A percentile compares a stretch with the other conserved stretches of the same genome.
Conservation (phyloP, 92 coral and sea anemone species). For the Zoanthus solanderi region DNA sequence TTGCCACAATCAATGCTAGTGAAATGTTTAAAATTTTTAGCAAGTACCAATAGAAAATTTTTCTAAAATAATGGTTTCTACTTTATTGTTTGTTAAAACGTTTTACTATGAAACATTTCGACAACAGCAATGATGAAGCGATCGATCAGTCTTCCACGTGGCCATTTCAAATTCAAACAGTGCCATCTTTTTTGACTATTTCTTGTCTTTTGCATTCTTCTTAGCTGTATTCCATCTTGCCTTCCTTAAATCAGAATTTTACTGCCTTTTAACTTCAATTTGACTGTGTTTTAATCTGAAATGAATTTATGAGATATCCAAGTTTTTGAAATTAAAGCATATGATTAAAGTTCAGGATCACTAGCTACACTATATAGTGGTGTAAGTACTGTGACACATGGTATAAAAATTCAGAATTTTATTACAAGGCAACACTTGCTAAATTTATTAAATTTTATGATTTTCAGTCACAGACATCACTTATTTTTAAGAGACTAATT, state of each 20-base stretch:
- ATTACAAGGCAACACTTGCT: slow-evolving; percentile 25
- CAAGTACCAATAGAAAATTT: slow-evolving; percentile 16
- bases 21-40: slow-evolving; percentile 25
- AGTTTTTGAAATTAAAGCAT: slow-evolving; percentile 17
- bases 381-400: slow-evolving; percentile 31
- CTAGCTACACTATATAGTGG: slow-evolving; percentile 14
- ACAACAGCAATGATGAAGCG: slow-evolving; percentile 9
- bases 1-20: slow-evolving; percentile 18
- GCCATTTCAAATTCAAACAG: slow-evolving; percentile 12
- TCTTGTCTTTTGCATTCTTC: slow-evolving; percentile 20
- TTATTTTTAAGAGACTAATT: slow-evolving; percentile 4
- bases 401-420: slow-evolving; percentile 25
- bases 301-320: slow-evolving; percentile 28
- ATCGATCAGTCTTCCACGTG: slow-evolving; percentile 36
- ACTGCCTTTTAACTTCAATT: slow-evolving; percentile 4
- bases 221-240: slow-evolving; percentile 8
- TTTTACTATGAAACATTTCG: slow-evolving; percentile 12
- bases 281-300: slow-evolving; percentile 25
- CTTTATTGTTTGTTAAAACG: slow-evolving; percentile 1
- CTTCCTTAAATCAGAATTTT: slow-evolving; percentile 19
- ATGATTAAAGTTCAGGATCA: slow-evolving; percentile 31
- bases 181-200: slow-evolving; percentile 18
- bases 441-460: slow-evolving; percentile 22
- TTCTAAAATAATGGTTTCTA: slow-evolving; percentile 9
- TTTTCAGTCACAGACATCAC: slow-evolving; percentile 27